Evolutionary conservation across 2,113 vertebrate genomes (phyloP).

Genomic region (Erythrolamprus reginae): DNA sequence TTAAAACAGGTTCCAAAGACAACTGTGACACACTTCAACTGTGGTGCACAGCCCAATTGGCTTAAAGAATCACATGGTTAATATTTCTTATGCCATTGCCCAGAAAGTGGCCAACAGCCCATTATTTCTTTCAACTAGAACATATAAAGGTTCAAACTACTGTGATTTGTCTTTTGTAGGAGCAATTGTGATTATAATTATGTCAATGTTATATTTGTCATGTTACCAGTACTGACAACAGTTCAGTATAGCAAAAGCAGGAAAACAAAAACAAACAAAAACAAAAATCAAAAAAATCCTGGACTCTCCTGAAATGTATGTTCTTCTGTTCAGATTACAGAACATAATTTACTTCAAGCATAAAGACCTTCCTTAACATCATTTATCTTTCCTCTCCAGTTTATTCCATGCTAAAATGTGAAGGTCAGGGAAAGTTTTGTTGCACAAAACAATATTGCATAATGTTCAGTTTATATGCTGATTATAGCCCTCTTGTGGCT

Average conservation of each 20-base stretch:
- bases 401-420: constrained; percentile 12
- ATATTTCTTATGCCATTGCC: constrained; percentile 27
- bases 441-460: neutral
- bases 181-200: neutral
- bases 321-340: neutral
- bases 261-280: neutral
- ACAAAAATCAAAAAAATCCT: neutral
- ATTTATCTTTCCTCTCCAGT: neutral
- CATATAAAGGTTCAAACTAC: neutral
- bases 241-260: neutral
- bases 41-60: constrained; percentile 43
- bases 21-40: constrained; percentile 50
- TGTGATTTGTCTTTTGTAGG: neutral
- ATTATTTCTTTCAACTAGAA: neutral
- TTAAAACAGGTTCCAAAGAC: constrained; percentile 56
- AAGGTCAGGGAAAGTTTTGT: constrained; percentile 17
- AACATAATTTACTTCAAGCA: neutral
- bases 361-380: neutral
- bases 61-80: constrained; percentile 35
- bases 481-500: neutral
- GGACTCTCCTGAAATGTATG: neutral
- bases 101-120: constrained; percentile 41
- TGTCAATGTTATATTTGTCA: neutral
- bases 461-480: neutral
- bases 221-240: neutral